Conservation (phyloP, 2,888 invertebrate genomes). For the Pandemis corylana region DNA sequence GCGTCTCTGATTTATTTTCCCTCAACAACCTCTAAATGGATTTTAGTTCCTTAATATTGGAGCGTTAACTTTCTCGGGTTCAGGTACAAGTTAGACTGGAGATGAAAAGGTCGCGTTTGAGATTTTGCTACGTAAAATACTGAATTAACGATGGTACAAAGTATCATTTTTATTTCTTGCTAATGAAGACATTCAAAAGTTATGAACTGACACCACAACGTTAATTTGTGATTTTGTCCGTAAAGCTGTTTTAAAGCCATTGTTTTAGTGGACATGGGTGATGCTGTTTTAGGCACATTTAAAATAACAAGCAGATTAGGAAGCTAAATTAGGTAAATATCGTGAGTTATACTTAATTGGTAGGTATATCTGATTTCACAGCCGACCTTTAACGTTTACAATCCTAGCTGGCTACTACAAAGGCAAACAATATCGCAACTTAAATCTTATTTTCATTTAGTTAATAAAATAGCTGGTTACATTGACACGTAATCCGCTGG, state of each 20-base stretch:
- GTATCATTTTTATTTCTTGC: neutral
- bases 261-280: neutral
- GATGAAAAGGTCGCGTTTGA: neutral
- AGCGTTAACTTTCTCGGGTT: constrained; percentile 56
- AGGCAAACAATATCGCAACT: constrained; percentile 19
- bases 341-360: neutral
- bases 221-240: constrained; percentile 20
- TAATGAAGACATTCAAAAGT: constrained; percentile 30
- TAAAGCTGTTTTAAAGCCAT: neutral
- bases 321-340: neutral
- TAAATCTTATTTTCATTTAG: constrained; percentile 38
- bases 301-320: neutral
- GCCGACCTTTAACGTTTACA: constrained; percentile 13
- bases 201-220: constrained; percentile 15
- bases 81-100: constrained; percentile 22
- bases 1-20: constrained; percentile 77
- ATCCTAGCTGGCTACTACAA: neutral
- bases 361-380: neutral
- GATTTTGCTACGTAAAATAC: constrained; percentile 1
- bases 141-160: neutral
- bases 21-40: constrained; percentile 73
- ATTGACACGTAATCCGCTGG: constrained; percentile 58
- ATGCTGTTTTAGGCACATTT: constrained; percentile 2
- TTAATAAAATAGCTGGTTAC: constrained; percentile 30
- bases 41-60: constrained; percentile 71